Base-by-base conservation (phyloP, 2,888 invertebrate genomes). In the Rhopalosiphum nymphaeae region DNA sequence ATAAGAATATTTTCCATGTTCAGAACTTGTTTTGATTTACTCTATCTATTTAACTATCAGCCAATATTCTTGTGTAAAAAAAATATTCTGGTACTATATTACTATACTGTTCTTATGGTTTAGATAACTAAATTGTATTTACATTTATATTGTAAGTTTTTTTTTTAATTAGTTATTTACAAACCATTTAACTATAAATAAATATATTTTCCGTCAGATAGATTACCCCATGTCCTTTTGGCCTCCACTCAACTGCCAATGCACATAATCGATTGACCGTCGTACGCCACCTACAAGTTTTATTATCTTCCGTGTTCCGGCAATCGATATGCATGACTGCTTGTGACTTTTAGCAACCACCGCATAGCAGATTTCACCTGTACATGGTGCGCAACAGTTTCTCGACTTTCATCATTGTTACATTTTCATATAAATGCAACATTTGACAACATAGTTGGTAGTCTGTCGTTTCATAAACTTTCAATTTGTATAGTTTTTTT, bases 211-310 rank as follows among this genome's bases (percentile, higher is more conserved):
- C 21, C 36, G 16, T 3, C 29, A 29, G 36, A 91, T 56, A 53
- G 53, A 42, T 91, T 91, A 84, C 84, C 84, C n/a, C 4, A 87
- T 92, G 91, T 87, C 91, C 91, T 92, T 92, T 92, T 92, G 91
- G 91, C 91, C 91, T 92, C 91, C 61, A 61, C 46, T 92, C 57
- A 26, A 57, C 86, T 92, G 86, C 86, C 91, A 92, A 61, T 92
- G 91, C 86, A 61, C 91, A 92, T 49, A 92, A 92, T 92, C 91
- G 91, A 92, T 92, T 86, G 85, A 92, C 91, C 91, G 86, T 61
- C 86, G 56, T 92, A 86, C 85, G 44, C 86, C 46, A 61, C 86
- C 61, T 92, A 91, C 86, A 86, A 86, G 91, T 86, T 87, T 92
- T 87, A 91, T 91, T 91, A 92, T 92, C 86, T 61, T 92, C 61